Evolutionary conservation across 2,797 vertebrate genomes (phyloP).

Genomic region (Xenentodon cancila): DNA sequence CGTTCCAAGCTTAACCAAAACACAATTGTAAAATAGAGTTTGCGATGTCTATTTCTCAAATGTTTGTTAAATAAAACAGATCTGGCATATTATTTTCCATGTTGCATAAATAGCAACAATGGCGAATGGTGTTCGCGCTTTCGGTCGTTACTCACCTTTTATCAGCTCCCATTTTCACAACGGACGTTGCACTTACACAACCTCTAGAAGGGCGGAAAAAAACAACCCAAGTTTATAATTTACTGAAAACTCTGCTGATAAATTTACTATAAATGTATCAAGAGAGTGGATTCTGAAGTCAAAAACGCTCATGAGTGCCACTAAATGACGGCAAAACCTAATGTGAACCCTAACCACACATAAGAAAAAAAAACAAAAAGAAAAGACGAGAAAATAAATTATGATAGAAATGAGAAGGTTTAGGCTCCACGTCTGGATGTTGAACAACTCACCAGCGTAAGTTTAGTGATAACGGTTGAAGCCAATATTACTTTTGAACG

Average conservation of each 20-base stretch:
- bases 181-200: slow-evolving; percentile 13
- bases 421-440: neutral
- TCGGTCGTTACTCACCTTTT: slow-evolving; percentile 76
- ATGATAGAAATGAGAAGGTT: rapidly evolving
- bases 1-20: no score
- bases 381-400: neutral
- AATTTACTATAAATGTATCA: no score
- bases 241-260: rapidly evolving
- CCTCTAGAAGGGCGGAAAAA: slow-evolving; percentile 3
- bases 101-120: no score
- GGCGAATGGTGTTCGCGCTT: no score
- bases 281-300: rapidly evolving
- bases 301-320: neutral
- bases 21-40: neutral
- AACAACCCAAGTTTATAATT: rapidly evolving
- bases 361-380: neutral
- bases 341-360: slow-evolving; percentile 33
- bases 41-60: neutral
- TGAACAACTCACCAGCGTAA: slow-evolving; percentile 50
- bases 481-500: neutral
- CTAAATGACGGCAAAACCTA: neutral
- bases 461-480: neutral
- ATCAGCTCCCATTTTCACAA: slow-evolving; percentile 80
- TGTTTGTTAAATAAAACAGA: neutral
- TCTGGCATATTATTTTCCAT: no score